Conservation (phyloP, 1,140 invertebrate species). For the Lysiphlebus fabarum region DNA sequence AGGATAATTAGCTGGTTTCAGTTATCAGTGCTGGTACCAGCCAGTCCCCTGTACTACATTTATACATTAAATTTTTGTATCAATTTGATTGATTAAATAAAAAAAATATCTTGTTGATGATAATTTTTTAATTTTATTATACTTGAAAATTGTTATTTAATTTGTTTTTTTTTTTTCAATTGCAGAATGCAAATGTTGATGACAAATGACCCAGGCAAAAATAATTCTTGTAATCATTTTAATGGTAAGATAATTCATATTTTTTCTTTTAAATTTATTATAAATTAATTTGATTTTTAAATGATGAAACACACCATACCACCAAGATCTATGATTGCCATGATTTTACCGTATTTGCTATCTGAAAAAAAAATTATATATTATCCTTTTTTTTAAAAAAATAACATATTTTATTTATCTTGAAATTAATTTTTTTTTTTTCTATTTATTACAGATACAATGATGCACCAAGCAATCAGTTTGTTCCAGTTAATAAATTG, state of each 20-base stretch:
- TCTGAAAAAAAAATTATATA: not conserved
- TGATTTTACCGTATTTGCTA: constrained; percentile 25
- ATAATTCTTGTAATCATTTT: not conserved
- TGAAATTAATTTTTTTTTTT: not conserved
- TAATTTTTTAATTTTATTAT: no score
- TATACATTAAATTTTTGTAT: no score
- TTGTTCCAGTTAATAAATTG: not conserved
- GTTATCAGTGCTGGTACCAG: no score
- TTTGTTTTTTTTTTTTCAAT: constrained; percentile 3
- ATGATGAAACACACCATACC: constrained; percentile 20
- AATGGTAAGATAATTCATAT: not conserved
- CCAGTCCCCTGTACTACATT: no score
- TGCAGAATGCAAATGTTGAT: constrained; percentile 2
- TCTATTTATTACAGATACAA: not conserved
- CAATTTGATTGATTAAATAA: no score
- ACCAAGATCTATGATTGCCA: constrained; percentile 26
- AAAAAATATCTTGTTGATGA: no score
- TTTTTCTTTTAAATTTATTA: not conserved
- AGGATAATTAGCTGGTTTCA: no score
- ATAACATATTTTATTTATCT: no score
- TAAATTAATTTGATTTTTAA: constrained; percentile 6
- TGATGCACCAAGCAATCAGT: not conserved
- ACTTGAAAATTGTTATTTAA: not conserved
- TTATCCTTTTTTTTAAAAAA: no score
- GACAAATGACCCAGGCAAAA: not conserved